Conservation (phyloP, 2,888 invertebrate genomes). For the Saturnia pavonia region DNA sequence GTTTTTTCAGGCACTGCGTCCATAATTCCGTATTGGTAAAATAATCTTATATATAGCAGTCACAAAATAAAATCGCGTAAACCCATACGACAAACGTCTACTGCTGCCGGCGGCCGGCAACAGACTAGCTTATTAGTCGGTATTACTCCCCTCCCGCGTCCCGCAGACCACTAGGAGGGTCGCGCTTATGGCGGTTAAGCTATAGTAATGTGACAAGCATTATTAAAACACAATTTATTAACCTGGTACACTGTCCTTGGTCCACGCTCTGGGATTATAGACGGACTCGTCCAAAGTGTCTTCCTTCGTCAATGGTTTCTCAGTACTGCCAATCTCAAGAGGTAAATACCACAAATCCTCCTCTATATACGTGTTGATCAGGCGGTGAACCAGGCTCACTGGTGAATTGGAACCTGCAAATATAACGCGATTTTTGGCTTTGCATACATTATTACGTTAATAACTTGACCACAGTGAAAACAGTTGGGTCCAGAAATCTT, state of each 20-base stretch:
- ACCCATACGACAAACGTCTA: too few species aligned
- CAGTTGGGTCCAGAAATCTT: background rate
- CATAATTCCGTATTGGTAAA: too few species aligned
- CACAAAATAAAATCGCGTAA: too few species aligned
- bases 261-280: constrained; percentile 70
- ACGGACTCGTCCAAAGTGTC: constrained; percentile 62
- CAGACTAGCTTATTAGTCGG: too few species aligned
- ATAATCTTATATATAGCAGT: too few species aligned
- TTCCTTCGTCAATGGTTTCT: constrained; percentile 38
- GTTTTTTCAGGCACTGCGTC: too few species aligned
- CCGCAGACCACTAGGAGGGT: too few species aligned
- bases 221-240: constrained; percentile 16
- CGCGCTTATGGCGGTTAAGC: too few species aligned
- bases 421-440: background rate
- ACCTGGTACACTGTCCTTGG: constrained; percentile 69
- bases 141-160: too few species aligned
- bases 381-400: constrained; percentile 46
- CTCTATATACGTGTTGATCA: constrained; percentile 73
- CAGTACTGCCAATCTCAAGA: constrained; percentile 51
- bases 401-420: constrained; percentile 50
- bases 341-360: constrained; percentile 78
- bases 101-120: too few species aligned
- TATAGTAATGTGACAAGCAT: too few species aligned
- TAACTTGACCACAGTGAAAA: background rate
- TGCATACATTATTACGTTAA: too few species aligned